Conservation (phyloP, 2,888 invertebrate genomes). For the Rambutsinella grinnellia region DNA sequence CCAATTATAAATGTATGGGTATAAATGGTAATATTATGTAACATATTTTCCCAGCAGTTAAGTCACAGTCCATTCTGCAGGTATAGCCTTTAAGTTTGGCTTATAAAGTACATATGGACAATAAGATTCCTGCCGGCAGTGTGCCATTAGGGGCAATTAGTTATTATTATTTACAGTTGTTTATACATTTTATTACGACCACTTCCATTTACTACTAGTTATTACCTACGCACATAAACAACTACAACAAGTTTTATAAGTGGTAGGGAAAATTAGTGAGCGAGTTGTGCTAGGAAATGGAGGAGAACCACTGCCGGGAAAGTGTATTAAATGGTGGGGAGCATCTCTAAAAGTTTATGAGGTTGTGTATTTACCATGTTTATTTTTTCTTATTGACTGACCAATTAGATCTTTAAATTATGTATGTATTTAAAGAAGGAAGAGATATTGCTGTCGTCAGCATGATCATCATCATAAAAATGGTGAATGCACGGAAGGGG, state of each 20-base stretch:
- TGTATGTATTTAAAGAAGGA: too few relatives aligned
- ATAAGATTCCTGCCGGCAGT: slow-evolving; percentile 50
- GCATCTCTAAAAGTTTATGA: neutral
- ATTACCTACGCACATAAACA: slow-evolving; percentile 5
- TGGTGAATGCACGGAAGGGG: neutral
- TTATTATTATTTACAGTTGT: slow-evolving; percentile 48
- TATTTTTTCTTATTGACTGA: slow-evolving; percentile 11
- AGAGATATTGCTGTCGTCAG: too few relatives aligned
- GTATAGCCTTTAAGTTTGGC: too few relatives aligned
- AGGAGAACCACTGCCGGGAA: neutral
- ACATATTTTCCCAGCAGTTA: too few relatives aligned
- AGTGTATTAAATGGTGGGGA: neutral
- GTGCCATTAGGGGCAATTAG: slow-evolving; percentile 46
- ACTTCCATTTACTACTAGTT: too few relatives aligned
- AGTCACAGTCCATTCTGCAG: too few relatives aligned
- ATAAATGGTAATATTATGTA: too few relatives aligned
- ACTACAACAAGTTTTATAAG: neutral
- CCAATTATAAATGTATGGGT: too few relatives aligned
- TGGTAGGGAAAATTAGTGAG: neutral
- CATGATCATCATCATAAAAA: neutral
- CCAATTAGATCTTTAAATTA: slow-evolving; percentile 22
- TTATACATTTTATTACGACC: too few relatives aligned
- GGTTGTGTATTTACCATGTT: too few relatives aligned
- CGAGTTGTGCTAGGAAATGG: neutral
- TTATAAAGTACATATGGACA: too few relatives aligned